A percentile compares a stretch with the other conserved stretches of the same genome.
Evolutionary conservation across 2,797 vertebrate genomes (phyloP).

Genomic region (Todus mexicanus): DNA sequence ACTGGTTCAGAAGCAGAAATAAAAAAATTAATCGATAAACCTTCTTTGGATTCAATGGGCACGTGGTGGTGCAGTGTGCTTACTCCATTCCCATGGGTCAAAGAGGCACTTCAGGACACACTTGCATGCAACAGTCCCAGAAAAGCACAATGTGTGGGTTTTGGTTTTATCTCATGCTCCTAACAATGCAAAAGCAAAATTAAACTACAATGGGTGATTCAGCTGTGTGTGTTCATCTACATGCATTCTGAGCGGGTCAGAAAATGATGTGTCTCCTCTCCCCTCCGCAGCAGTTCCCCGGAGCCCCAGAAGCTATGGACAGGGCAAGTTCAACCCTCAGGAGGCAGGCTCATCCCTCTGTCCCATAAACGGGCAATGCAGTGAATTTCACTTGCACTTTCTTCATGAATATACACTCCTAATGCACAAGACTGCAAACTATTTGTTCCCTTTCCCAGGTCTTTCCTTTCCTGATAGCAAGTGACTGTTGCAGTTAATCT

Average conservation of each 20-base stretch:
- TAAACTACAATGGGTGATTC: neutral
- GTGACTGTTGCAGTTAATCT: neutral
- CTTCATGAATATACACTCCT: neutral
- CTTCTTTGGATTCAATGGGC: neutral
- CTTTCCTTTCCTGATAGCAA: neutral
- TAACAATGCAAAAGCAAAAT: neutral
- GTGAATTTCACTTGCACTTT: neutral
- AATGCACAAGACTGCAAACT: neutral
- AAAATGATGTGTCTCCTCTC: neutral
- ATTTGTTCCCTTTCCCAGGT: neutral
- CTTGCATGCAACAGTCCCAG: neutral
- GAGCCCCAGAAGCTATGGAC: neutral
- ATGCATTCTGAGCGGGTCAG: too few relatives aligned
- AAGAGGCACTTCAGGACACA: neutral
- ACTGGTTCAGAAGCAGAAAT: neutral
- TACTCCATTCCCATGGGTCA: neutral
- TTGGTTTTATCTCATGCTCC: neutral
- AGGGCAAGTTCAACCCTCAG: neutral
- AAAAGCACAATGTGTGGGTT: neutral
- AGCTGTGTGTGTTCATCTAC: neutral
- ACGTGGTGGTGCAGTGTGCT: neutral
- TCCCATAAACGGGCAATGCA: fast-evolving
- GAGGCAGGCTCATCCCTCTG: neutral
- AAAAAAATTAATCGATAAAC: neutral
- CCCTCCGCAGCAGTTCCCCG: fast-evolving